Conservation (phyloP, 2,113 vertebrate species). For the Gymnobelideus leadbeateri region DNA sequence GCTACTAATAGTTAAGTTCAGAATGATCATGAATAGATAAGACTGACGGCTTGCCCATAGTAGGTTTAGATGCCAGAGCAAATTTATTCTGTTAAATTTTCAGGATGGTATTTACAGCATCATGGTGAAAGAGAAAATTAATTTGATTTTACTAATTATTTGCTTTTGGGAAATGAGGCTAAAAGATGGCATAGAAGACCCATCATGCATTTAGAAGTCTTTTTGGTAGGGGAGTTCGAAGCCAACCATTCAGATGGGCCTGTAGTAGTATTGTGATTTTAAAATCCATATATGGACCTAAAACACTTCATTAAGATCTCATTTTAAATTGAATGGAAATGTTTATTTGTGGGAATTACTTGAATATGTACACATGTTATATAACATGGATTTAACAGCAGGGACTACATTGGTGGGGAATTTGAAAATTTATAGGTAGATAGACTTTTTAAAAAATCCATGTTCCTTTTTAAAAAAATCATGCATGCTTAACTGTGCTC, state of each 20-base stretch:
- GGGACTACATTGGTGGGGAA: neutral
- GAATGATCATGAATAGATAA: neutral
- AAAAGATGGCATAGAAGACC: neutral
- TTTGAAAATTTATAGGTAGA: neutral
- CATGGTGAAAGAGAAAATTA: neutral
- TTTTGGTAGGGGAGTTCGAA: neutral
- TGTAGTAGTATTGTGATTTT: neutral
- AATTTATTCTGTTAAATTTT: neutral
- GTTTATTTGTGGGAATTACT: neutral
- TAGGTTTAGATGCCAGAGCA: neutral
- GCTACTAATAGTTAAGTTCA: neutral
- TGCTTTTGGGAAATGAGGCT: neutral
- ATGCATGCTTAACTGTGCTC: neutral
- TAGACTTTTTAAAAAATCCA: neutral
- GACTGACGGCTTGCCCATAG: neutral
- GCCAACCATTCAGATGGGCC: neutral
- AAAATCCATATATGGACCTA: neutral
- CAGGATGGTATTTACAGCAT: neutral
- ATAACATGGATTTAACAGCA: neutral
- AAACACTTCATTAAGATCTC: neutral
- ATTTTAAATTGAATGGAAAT: neutral
- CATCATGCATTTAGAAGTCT: neutral
- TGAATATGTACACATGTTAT: neutral
- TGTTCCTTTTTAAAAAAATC: neutral
- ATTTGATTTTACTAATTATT: neutral